These are phyloP conservation scores for Bombus fervidus DNA, from an alignment of 1,140 invertebrate species.

Conservation along the genomic window DNA sequence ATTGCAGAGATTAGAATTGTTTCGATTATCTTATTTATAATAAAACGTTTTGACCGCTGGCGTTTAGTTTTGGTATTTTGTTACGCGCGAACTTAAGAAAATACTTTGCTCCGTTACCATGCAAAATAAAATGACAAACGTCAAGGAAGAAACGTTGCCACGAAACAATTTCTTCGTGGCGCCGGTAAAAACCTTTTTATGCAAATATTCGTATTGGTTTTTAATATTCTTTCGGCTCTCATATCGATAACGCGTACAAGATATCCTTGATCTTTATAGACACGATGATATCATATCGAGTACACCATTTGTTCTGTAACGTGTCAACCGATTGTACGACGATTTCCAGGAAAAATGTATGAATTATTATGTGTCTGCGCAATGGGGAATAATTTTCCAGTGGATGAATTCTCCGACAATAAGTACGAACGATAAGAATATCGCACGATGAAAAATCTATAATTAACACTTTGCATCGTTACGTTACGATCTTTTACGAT, in stretches of 20 bases:
- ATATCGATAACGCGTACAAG: background rate
- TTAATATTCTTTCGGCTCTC: slow-evolving; percentile 9
- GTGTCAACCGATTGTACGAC: background rate
- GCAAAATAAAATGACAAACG: background rate
- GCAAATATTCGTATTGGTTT: background rate
- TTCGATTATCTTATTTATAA: too few relatives aligned
- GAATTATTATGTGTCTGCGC: background rate
- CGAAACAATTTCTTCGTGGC: background rate
- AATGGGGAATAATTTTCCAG: background rate
- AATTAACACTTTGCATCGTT: background rate
- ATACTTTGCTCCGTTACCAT: too few relatives aligned
- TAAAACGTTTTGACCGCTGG: too few relatives aligned
- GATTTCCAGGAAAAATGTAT: background rate
- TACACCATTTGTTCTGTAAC: background rate
- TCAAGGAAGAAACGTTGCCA: background rate
- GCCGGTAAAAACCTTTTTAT: background rate
- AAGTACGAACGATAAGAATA: background rate
- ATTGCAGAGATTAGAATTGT: too few relatives aligned
- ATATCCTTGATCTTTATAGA: slow-evolving; percentile 39
- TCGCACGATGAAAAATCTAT: background rate
- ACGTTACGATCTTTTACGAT: background rate
- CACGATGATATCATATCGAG: background rate
- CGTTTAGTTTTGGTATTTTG: too few relatives aligned
- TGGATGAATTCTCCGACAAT: background rate
- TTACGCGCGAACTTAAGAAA: too few relatives aligned